These are phyloP conservation scores for Xyrichtys novacula DNA, from an alignment of 2,797 vertebrate genomes.

Conservation along the genomic window DNA sequence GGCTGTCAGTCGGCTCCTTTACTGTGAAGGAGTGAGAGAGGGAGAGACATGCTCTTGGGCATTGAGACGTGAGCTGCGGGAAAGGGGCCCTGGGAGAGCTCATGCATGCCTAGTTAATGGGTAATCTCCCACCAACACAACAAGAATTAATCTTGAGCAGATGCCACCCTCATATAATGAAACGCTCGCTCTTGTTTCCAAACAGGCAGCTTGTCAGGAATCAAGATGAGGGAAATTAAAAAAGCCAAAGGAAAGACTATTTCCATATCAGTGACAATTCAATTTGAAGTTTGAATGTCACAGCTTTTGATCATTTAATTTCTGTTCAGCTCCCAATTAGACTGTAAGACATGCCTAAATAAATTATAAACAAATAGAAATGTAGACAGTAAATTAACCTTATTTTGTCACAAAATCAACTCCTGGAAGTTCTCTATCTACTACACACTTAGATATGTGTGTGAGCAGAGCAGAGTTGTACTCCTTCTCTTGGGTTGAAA, in stretches of 20 bases:
- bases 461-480: conserved; percentile 31
- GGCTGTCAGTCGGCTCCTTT: conserved; percentile 62
- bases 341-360: not conserved
- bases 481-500: conserved; percentile 21
- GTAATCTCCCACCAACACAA: conserved; percentile 25
- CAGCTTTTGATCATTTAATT: not conserved
- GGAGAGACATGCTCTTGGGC: conserved; percentile 17
- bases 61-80: conserved; percentile 1
- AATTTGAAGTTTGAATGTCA: conserved; percentile 2
- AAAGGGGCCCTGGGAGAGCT: conserved; percentile 24
- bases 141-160: conserved; percentile 49
- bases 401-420: conserved; percentile 5
- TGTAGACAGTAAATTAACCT: not conserved
- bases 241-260: not conserved
- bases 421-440: conserved; percentile 10
- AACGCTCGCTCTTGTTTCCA: conserved; percentile 38
- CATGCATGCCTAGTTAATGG: conserved; percentile 41
- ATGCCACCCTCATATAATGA: conserved; percentile 41
- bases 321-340: not conserved
- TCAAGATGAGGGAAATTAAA: conserved; percentile 8
- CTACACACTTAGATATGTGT: conserved; percentile 27
- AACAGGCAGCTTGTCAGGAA: conserved; percentile 34
- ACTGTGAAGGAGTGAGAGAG: conserved; percentile 13
- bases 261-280: not conserved
- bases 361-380: not conserved